These are phyloP conservation scores for Pantherophis alleghaniensis DNA, from an alignment of 2,797 vertebrate genomes.

Conservation along the genomic window DNA sequence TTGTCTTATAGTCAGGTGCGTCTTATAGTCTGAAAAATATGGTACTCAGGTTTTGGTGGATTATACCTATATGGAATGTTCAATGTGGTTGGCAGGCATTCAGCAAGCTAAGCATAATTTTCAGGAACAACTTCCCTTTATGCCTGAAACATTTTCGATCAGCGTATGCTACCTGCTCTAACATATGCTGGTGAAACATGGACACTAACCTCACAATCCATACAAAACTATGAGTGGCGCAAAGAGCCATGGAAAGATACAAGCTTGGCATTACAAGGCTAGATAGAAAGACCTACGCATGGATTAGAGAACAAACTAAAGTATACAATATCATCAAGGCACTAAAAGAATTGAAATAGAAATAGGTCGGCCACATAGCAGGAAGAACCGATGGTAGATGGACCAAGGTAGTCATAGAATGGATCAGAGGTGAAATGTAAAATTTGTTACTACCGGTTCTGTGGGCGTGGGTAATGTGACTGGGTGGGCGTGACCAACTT, in stretches of 20 bases:
- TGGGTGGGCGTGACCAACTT: too few species aligned
- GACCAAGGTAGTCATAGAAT: neutral
- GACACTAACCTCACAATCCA: neutral
- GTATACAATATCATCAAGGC: neutral
- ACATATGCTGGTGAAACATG: neutral
- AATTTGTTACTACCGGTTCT: too few species aligned
- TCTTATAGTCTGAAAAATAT: too few species aligned
- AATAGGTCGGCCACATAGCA: neutral
- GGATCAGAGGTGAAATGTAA: neutral
- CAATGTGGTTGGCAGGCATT: neutral
- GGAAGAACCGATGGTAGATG: neutral
- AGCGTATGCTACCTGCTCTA: neutral
- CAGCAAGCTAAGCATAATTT: neutral
- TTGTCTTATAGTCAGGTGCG: too few species aligned
- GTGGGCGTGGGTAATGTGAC: too few species aligned
- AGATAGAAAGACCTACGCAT: neutral
- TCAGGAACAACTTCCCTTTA: neutral
- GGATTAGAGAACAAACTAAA: neutral
- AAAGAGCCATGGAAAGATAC: neutral
- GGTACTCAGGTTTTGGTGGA: neutral
- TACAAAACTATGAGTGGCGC: neutral
- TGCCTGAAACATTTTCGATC: neutral
- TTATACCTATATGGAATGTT: neutral
- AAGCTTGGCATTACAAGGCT: neutral
- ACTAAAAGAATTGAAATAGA: neutral